These are phyloP conservation scores for Tamias sibiricus DNA, from an alignment of 2,113 vertebrate species.

Conservation along the genomic window DNA sequence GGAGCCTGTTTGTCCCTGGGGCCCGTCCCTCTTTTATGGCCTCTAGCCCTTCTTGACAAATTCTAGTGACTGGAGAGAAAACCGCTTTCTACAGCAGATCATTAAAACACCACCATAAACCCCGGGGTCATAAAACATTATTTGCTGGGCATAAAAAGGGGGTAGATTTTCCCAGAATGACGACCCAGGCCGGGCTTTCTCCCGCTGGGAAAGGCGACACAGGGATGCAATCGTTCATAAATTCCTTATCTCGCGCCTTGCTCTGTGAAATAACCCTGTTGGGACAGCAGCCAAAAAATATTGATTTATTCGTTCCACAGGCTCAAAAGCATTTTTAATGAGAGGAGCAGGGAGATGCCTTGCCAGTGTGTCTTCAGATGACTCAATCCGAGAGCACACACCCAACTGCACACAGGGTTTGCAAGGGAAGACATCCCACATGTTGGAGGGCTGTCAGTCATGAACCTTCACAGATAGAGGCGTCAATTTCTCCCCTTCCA, in stretches of 20 bases:
- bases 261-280: conserved; percentile 74
- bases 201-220: conserved; percentile 55
- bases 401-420: background rate
- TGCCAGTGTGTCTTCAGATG: conserved; percentile 53
- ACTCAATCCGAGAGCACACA: conserved; percentile 40
- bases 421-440: background rate
- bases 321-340: conserved; percentile 65
- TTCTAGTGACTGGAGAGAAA: conserved; percentile 88
- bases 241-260: conserved; percentile 78
- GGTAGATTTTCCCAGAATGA: conserved; percentile 85
- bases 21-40: conserved; percentile 89
- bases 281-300: conserved; percentile 72
- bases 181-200: conserved; percentile 66
- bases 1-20: conserved; percentile 93
- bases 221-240: conserved; percentile 75
- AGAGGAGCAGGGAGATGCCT: conserved; percentile 9
- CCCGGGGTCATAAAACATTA: conserved; percentile 89
- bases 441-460: background rate
- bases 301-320: conserved; percentile 73
- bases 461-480: background rate
- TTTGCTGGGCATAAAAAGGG: conserved; percentile 87
- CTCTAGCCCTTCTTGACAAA: conserved; percentile 90
- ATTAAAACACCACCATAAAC: conserved; percentile 89
- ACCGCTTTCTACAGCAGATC: conserved; percentile 89
- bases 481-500: background rate